A percentile compares a stretch with the other conserved stretches of the same genome.
phyloP scores from a whole-genome alignment of 2,797 vertebrate genomes.

The Falco peregrinus region DNA sequence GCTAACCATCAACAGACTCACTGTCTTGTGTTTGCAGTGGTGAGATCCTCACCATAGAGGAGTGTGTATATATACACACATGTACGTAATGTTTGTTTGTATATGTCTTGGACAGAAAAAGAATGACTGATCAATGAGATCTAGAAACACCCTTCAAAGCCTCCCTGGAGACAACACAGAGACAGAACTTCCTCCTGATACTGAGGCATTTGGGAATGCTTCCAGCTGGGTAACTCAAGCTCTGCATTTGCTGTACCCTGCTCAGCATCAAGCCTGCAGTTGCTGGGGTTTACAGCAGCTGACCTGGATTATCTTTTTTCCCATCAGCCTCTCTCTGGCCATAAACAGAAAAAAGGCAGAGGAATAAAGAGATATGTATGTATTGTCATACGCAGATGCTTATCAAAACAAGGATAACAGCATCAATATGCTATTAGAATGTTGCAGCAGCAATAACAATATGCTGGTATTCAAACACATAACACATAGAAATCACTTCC shows the following conservation, averaged over 20 bases:
- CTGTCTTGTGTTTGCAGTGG: not conserved
- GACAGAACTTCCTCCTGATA: not conserved
- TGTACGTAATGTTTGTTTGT: accelerated
- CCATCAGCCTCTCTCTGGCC: not conserved
- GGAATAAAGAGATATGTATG: not conserved
- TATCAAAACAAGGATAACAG: not conserved
- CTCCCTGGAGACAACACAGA: not conserved
- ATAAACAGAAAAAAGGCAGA: not conserved
- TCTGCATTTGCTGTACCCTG: not conserved
- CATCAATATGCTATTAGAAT: not conserved
- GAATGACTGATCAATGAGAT: not conserved
- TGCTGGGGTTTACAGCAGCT: not conserved
- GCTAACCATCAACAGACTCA: accelerated
- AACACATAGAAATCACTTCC: not conserved
- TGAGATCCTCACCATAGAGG: not conserved
- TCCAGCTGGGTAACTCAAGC: not conserved
- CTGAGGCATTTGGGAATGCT: not conserved
- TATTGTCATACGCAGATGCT: not conserved
- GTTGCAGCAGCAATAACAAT: not conserved
- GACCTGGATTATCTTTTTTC: not conserved
- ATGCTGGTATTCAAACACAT: not conserved
- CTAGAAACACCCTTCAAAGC: not conserved
- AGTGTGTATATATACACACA: too few species aligned
- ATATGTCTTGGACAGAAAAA: not conserved
- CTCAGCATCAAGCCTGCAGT: not conserved